Conservation (phyloP, 2,888 invertebrate species). For the Nebria brevicollis region DNA sequence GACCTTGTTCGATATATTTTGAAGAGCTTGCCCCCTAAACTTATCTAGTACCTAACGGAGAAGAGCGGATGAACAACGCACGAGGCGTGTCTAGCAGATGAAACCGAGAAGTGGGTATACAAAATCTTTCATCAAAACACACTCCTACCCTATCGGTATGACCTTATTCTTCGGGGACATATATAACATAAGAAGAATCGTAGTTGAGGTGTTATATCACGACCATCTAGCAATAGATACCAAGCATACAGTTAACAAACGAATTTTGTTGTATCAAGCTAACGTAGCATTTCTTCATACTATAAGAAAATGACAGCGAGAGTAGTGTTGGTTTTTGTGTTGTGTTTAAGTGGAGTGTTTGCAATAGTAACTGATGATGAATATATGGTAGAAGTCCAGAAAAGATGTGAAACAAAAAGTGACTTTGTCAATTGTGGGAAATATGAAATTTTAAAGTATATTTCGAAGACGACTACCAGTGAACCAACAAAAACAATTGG, state of each 20-base stretch:
- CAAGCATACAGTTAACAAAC: background rate
- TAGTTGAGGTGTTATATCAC: slow-evolving; percentile 16
- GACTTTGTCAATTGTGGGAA: slow-evolving; percentile 40
- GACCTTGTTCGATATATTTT: background rate
- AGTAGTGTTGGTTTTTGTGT: slow-evolving; percentile 19
- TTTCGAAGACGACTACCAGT: slow-evolving; percentile 8
- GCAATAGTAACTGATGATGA: slow-evolving; percentile 26
- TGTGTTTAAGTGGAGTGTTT: slow-evolving; percentile 38
- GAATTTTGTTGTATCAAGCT: background rate
- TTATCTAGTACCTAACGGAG: slow-evolving; percentile 19
- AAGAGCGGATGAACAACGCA: slow-evolving; percentile 9
- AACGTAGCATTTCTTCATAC: background rate
- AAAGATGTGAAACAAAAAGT: slow-evolving; percentile 32
- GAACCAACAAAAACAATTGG: slow-evolving; percentile 18
- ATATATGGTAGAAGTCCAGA: slow-evolving; percentile 34
- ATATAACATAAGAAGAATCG: slow-evolving; percentile 20
- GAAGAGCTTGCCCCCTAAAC: background rate
- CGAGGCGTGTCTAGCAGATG: slow-evolving; percentile 31
- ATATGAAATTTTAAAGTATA: slow-evolving; percentile 27
- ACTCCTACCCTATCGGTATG: slow-evolving; percentile 39
- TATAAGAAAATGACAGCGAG: slow-evolving; percentile 19
- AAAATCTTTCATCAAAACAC: slow-evolving; percentile 34
- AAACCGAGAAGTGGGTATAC: slow-evolving; percentile 24
- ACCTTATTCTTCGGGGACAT: slow-evolving; percentile 31
- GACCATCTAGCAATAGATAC: background rate